Evolutionary conservation across 23 tunicate species (phyloP), one percentile per base, ranked within the genome.

Genomic region (Styela clava): DNA sequence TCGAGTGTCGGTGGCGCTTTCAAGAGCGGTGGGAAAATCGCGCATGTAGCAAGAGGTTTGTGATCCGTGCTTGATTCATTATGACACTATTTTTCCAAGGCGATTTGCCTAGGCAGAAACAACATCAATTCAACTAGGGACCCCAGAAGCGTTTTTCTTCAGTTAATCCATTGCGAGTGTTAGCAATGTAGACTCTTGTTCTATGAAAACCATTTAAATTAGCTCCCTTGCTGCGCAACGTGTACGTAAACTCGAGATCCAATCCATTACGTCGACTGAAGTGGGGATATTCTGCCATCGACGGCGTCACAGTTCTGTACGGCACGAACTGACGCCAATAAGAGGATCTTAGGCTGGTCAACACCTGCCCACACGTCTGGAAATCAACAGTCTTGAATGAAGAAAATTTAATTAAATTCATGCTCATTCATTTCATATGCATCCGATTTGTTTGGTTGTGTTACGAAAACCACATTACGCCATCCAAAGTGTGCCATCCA

Each of bases 1-100:
- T 22, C 22, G 71, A 67, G 71, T 67, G 71, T 67, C 71, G 71
- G 71, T 67, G 71, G 71, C 71, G 71, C 71, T 67, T 67, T 67
- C 71, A 67, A 67, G 71, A 22, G 24, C 71, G 71, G 71, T 67
- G 71, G 71, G 71, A 67, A 67, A 67, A 67, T 67, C 31, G 22
- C 71, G 30, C 30, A 16, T 29, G 31, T 29, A 0, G 23, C 31
- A 29, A 67, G 71, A 18, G 71, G 31, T 25, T 67, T 67, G 31
- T 12, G 71, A 27, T 67, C 31, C 31, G 31, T 24, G 30, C 71
- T 27, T 67, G 71, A 67, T 67, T 67, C 22, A 67, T 67, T 18
- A 22, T 22, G 31, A 24, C 19, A 67, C 22, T 67, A 67, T 67
- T 67, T 27, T 67, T 67, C 12, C 71, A 18, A 16, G 71, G 12